A percentile compares a stretch with the other conserved stretches of the same genome.
Evolutionary conservation across 1,140 invertebrate genomes (phyloP).

Genomic region (Chlorops oryzae): DNA sequence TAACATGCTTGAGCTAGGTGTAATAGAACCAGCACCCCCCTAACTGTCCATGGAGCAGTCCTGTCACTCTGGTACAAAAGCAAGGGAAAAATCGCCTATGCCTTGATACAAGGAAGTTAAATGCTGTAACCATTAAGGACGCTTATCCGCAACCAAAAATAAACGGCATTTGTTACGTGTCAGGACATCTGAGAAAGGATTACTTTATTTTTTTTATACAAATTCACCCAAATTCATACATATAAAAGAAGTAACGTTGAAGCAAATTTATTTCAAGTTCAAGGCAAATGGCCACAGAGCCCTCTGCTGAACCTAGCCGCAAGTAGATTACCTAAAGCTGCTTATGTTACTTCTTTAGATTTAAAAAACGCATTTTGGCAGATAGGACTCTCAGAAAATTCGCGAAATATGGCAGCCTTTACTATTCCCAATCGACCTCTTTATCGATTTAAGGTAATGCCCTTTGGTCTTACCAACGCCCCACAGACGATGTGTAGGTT

Average conservation of each 20-base stretch:
- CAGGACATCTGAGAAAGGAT: no score
- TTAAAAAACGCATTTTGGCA: constrained; percentile 8
- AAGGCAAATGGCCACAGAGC: no score
- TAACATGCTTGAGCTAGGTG: no score
- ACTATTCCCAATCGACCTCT: constrained; percentile 2
- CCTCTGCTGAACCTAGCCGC: no score
- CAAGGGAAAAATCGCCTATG: constrained; percentile 12
- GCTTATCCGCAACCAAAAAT: constrained; percentile 12
- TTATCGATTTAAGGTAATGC: constrained; percentile 10
- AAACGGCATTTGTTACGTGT: constrained; percentile 6
- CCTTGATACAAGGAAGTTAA: constrained; percentile 10
- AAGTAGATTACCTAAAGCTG: constrained; percentile 12
- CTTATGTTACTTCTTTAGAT: constrained; percentile 7
- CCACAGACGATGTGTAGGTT: constrained; percentile 5
- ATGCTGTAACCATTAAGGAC: constrained; percentile 9
- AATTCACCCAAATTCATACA: no score
- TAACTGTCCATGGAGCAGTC: constrained; percentile 15
- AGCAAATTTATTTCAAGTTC: no score
- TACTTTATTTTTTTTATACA: no score
- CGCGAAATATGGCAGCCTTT: no score
- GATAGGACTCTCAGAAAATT: no score
- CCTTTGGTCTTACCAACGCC: constrained; percentile 8
- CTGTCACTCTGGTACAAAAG: constrained; percentile 5
- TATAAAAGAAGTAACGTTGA: no score
- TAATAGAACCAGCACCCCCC: no score